Conservation (phyloP, 2,113 vertebrate species). For the Thinocorus orbignyianus region DNA sequence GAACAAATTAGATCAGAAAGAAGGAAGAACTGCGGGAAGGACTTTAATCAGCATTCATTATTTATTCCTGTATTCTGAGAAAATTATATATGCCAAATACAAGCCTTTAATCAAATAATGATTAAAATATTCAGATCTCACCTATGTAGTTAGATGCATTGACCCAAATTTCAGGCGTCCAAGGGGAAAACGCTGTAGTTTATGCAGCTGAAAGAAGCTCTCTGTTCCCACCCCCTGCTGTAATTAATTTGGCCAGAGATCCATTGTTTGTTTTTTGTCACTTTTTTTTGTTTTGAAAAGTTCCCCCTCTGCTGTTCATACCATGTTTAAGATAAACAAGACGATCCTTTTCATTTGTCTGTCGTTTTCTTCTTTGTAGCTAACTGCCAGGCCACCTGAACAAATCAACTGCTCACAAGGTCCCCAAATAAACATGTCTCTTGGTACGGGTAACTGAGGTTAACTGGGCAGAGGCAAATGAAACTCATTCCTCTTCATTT, state of each 20-base stretch:
- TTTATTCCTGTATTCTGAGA: neutral
- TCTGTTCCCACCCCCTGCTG: constrained; percentile 12
- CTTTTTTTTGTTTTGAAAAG: constrained; percentile 43
- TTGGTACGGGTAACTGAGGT: constrained; percentile 64
- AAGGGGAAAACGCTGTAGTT: neutral
- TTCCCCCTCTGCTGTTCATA: neutral
- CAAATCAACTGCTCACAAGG: constrained; percentile 68
- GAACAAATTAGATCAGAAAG: constrained; percentile 23
- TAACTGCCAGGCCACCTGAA: constrained; percentile 69
- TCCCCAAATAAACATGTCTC: constrained; percentile 62
- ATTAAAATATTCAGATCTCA: constrained; percentile 24
- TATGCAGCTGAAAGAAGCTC: neutral
- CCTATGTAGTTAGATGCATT: neutral
- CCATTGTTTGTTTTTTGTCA: constrained; percentile 46
- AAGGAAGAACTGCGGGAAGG: neutral
- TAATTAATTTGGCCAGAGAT: constrained; percentile 46
- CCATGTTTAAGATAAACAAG: constrained; percentile 29
- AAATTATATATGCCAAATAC: neutral
- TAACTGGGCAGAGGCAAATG: constrained; percentile 68
- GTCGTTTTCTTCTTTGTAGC: constrained; percentile 57
- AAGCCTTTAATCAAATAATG: constrained; percentile 18
- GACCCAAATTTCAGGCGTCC: constrained; percentile 36
- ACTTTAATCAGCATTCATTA: constrained; percentile 31
- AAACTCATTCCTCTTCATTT: constrained; percentile 68
- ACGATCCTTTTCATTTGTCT: neutral